These are phyloP conservation scores for Platynereis dumerilii DNA, from an alignment of 2,888 invertebrate species.

Conservation along the genomic window DNA sequence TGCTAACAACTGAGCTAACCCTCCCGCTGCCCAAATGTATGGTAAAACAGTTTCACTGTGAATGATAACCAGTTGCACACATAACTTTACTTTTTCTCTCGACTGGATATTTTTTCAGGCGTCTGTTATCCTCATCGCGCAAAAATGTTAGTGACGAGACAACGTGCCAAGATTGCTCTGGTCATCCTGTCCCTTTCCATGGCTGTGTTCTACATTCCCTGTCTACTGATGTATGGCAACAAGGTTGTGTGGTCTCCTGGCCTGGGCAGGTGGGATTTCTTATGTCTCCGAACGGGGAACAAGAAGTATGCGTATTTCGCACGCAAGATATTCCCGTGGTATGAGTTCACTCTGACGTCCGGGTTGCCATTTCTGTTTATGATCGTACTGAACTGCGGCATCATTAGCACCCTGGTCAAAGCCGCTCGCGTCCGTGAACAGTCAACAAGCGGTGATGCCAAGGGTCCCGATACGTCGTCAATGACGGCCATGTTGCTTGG, in stretches of 20 bases:
- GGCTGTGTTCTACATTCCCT: neutral
- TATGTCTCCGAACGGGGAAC: constrained; percentile 5
- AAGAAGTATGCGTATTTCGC: neutral
- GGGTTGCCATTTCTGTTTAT: neutral
- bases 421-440: neutral
- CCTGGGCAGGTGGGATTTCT: neutral
- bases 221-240: neutral
- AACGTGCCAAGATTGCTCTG: neutral
- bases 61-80: too few species aligned
- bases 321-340: neutral
- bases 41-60: too few species aligned
- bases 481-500: neutral
- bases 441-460: neutral
- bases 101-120: too few species aligned
- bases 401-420: neutral
- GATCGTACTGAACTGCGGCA: neutral
- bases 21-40: too few species aligned
- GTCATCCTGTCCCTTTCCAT: neutral
- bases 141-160: neutral
- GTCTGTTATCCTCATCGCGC: neutral
- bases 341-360: neutral
- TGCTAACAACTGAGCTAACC: too few species aligned
- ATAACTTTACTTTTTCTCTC: too few species aligned
- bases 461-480: neutral
- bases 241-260: neutral